Evolutionary conservation across 2,797 vertebrate genomes (phyloP), one percentile per base, ranked within the genome.

Genomic region (Argya squamiceps): DNA sequence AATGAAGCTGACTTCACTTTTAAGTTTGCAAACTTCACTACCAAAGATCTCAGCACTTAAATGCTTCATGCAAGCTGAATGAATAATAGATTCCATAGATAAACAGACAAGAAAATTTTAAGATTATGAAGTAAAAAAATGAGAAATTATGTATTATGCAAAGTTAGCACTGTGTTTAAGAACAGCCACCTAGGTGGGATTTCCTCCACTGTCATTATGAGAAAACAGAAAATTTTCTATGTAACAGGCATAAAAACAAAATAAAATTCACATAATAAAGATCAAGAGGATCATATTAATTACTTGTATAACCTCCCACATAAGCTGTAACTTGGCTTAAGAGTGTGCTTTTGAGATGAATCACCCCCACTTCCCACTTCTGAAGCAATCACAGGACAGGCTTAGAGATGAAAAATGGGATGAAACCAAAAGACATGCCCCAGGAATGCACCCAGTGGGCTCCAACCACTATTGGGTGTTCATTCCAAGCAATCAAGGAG

Each of bases 11-110:
- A 36, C 73, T 65, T 82, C 26, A 15, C 85, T 80, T 86, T 93
- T 56, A 88, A 95, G 95, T 95, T 84, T 93, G 85, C 59, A 95
- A 94, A 80, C 58, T 76, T 89, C 53, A 39, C 29, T 59, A 44
- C 44, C 64, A 71, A 94, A 94, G 71, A 78, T 44, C 52, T 89
- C 58, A 83, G 84, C 55, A 80, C 69, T 83, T 91, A 87, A 75
- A 56, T 58, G 46, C 56, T 73, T 58, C 26, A 53, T 46, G 32
- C 14, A 46, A 59, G 68, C 32, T 41, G 81, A 84, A 80, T 83
- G 12, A 93, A 62, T 12, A 47, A 62, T 5, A 2, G 3, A 64
- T 71, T 76, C 53, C n/a, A 53, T 2, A 55, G 44, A 34, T 37
- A 86, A 36, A 74, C 2, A 56, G 4, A 50, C 3, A 30, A 52